Base-by-base conservation (phyloP, 2,797 vertebrate genomes). In the Astyanax mexicanus region DNA sequence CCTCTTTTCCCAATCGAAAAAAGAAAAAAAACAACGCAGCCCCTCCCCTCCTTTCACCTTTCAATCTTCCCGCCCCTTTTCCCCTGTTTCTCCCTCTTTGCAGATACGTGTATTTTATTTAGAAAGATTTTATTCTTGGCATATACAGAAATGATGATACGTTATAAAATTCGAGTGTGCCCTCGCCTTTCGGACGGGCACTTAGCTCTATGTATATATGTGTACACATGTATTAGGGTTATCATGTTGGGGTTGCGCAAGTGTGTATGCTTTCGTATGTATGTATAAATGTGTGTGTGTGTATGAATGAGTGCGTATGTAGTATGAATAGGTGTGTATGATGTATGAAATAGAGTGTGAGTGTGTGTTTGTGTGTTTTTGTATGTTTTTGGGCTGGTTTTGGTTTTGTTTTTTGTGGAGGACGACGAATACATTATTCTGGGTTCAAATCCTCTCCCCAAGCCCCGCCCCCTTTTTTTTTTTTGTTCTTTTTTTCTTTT, bases 31-130 rank as follows among this genome's bases (percentile, higher is more conserved):
- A 12, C 8, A 3, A 23, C 52, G 74, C 29, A 10, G 27, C 38
- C 81, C 79, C 84, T 80, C 77, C 71, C 80, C 79, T 83, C n/a
- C n/a, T n/a, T n/a, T n/a, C n/a, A n/a, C n/a, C n/a, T n/a, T n/a
- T n/a, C n/a, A n/a, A n/a, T n/a, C n/a, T n/a, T n/a, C n/a, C n/a
- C n/a, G n/a, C n/a, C n/a, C n/a, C n/a, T n/a, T n/a, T n/a, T n/a
- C n/a, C n/a, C n/a, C n/a, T n/a, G n/a, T n/a, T n/a, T n/a, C n/a
- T n/a, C 76, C 89, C 93, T 90, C 90, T 67, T 81, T 57, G 90
- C 90, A 93, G 88, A 93, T 89, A 89, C 75, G 90, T 92, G 90
- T 93, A 92, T 94, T 94, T 94, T 94, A 93, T 93, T 92, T 93
- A 92, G 92, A 92, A 90, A 92, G 88, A 92, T 94, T 87, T 94